phyloP scores from a whole-genome alignment of 2,113 vertebrate species.

The Bucco capensis region DNA sequence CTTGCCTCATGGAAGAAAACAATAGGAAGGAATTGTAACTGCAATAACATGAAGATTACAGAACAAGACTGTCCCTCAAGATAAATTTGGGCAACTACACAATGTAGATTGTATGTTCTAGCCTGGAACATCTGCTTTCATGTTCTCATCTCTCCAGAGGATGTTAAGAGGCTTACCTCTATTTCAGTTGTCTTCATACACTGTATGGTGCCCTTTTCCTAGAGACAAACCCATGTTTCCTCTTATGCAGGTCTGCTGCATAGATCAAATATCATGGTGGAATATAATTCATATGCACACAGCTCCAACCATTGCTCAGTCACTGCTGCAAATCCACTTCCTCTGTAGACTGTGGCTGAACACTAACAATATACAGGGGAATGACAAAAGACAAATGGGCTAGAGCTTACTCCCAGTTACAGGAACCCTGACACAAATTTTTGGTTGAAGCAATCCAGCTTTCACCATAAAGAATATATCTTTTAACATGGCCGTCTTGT shows the following conservation, averaged over 20 bases:
- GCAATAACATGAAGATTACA: background rate
- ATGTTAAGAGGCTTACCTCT: background rate
- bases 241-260: background rate
- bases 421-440: background rate
- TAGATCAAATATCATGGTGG: background rate
- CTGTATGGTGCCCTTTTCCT: background rate
- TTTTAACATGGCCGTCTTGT: background rate
- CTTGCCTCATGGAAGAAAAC: background rate
- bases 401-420: background rate
- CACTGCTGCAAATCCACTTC: background rate
- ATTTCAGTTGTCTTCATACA: accelerated
- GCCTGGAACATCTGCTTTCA: background rate
- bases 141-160: background rate
- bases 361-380: background rate
- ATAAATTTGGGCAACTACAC: background rate
- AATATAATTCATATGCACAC: background rate
- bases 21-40: background rate
- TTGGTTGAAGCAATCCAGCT: background rate
- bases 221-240: background rate
- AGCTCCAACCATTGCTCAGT: background rate
- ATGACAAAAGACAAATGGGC: background rate
- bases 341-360: background rate
- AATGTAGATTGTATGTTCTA: background rate
- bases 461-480: background rate
- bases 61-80: background rate